Evolutionary conservation across 2,888 invertebrate species (phyloP), one percentile per base, ranked within the genome.

Genomic region (Orthosia gracilis): DNA sequence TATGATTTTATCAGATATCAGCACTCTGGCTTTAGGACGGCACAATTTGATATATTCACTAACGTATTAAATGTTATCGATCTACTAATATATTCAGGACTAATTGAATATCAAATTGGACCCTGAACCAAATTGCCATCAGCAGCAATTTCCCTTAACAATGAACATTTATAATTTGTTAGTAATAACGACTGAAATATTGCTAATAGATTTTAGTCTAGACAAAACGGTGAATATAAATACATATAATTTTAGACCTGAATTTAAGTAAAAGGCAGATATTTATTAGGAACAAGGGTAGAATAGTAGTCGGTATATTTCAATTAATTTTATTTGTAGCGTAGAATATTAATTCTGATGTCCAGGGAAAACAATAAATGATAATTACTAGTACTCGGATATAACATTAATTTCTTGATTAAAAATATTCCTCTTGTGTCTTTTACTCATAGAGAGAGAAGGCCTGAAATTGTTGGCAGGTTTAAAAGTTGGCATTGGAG

Each of bases 61-160:
- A 67, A 68, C 73, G 62, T 73, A 76, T 72, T 68, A 55, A 73
- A 65, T 76, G 77, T 85, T 80, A 78, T 83, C 83, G 55, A 82
- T 31, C 49, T 31, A 72, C 52, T 74, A 87, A 85, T 87, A 61
- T 78, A 85, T 87, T 85, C 80, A 71, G 57, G 72, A 65, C 76
- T 85, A 87, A 87, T 85, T 87, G 87, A 85, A 85, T 87, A 83
- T 78, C 74, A 78, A 87, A 85, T 85, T 78, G 78, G 67, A 64
- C 76, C 69, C 69, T 45, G 40, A 59, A 76, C 63, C 66, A 59
- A 82, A 82, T 76, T 67, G 82, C 54, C 81, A 81, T 74, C 80
- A 62, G 58, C 54, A 31, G 55, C 79, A 77, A 85, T 73, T 82
- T 79, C 64, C 74, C 66, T 58, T 66, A 61, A 49, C 76, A 76